These are phyloP conservation scores for Pachliopta kotzebuea DNA, from an alignment of 2,888 invertebrate genomes.

Conservation along the genomic window DNA sequence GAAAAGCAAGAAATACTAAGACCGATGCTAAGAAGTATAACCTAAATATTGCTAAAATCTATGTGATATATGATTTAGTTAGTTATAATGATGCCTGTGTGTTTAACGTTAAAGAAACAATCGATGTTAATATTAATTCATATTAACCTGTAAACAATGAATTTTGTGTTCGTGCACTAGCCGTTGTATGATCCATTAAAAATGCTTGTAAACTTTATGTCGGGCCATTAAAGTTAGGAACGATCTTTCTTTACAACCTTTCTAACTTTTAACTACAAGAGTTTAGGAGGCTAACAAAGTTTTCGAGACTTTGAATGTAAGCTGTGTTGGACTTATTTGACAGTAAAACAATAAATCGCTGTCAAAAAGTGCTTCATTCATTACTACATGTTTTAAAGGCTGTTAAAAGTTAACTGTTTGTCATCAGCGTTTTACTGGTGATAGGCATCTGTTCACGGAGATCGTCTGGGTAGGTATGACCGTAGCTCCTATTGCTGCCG, in stretches of 20 bases:
- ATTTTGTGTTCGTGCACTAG: slow-evolving; percentile 18
- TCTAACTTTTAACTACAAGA: slow-evolving; percentile 62
- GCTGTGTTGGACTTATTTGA: slow-evolving; percentile 9
- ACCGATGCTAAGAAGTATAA: no score
- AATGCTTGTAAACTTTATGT: slow-evolving; percentile 32
- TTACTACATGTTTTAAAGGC: not conserved
- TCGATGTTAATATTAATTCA: not conserved
- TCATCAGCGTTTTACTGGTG: no score
- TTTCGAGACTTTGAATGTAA: slow-evolving; percentile 29
- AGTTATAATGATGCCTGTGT: not conserved
- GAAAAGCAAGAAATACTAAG: no score
- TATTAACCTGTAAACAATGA: slow-evolving; percentile 11
- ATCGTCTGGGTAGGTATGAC: no score
- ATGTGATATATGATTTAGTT: not conserved
- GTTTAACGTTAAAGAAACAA: not conserved
- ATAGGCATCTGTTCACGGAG: no score
- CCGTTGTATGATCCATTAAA: slow-evolving; percentile 20
- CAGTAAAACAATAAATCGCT: slow-evolving; percentile 8
- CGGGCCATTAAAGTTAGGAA: slow-evolving; percentile 55
- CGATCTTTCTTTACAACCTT: slow-evolving; percentile 47
- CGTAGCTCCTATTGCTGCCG: no score
- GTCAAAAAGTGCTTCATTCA: not conserved
- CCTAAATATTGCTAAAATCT: no score
- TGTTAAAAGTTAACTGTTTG: not conserved
- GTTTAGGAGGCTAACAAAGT: slow-evolving; percentile 45